phyloP scores from a whole-genome alignment of 2,888 invertebrate species.

The Hedya salicella region DNA sequence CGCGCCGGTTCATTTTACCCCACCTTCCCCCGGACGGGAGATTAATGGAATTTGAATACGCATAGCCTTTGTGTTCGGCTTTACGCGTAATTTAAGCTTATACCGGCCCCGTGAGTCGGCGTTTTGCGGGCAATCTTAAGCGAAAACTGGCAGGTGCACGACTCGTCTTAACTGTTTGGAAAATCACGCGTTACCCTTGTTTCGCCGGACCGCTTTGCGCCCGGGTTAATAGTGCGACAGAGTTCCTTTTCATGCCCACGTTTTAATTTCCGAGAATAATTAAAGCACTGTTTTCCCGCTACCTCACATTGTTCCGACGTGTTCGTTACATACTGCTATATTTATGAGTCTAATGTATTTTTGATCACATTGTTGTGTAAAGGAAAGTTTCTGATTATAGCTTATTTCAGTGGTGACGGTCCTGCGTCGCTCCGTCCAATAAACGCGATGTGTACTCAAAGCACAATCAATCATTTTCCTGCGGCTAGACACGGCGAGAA shows the following conservation, averaged over 20 bases:
- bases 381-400: conserved; percentile 65
- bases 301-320: conserved; percentile 14
- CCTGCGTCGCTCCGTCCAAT: conserved; percentile 68
- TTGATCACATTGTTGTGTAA: conserved; percentile 56
- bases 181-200: conserved; percentile 61
- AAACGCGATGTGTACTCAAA: conserved; percentile 73
- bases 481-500: conserved; percentile 72
- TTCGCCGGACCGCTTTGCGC: conserved; percentile 48
- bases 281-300: conserved; percentile 10
- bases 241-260: conserved; percentile 18
- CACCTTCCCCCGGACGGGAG: conserved; percentile 79
- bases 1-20: conserved; percentile 83
- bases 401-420: conserved; percentile 58
- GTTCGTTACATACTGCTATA: conserved; percentile 36
- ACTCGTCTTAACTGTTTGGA: conserved; percentile 63
- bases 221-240: conserved; percentile 51
- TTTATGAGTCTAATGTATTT: conserved; percentile 61
- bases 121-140: conserved; percentile 74
- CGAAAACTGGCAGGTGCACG: conserved; percentile 69
- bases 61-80: conserved; percentile 84
- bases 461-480: conserved; percentile 80
- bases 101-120: conserved; percentile 80
- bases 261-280: conserved; percentile 40
- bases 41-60: conserved; percentile 86
- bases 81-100: conserved; percentile 83